Evolutionary conservation across 2,113 vertebrate genomes (phyloP).

Genomic region (Ibidorhyncha struthersii): DNA sequence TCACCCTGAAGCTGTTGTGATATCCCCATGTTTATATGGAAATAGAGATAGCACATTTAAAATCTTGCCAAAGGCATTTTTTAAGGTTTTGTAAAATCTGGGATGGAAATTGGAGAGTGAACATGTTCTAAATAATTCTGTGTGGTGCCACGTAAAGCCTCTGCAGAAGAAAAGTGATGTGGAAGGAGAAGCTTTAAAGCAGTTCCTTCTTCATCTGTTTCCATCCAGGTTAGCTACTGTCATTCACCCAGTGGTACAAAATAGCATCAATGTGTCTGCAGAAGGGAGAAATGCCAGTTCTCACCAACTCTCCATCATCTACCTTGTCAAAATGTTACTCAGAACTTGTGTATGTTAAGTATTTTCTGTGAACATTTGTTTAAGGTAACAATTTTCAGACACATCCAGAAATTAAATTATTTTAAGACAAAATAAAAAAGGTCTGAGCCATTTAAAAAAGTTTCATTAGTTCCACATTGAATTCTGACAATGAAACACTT

Average conservation of each 20-base stretch:
- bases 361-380: background rate
- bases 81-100: background rate
- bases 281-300: background rate
- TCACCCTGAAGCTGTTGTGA: background rate
- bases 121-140: background rate
- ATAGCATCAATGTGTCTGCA: background rate
- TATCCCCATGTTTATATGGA: background rate
- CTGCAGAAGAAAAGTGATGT: background rate
- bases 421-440: background rate
- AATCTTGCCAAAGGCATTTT: background rate
- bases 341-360: background rate
- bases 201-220: background rate
- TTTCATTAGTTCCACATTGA: background rate
- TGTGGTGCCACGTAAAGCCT: background rate
- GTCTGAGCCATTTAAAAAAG: background rate
- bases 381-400: background rate
- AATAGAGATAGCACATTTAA: background rate
- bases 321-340: background rate
- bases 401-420: background rate
- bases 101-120: background rate
- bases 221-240: background rate
- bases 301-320: background rate
- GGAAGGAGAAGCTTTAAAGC: background rate
- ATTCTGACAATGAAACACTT: background rate
- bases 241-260: background rate